Percentiles rank a stretch among this genome's conserved stretches.
These are phyloP conservation scores for Chloromyia formosa DNA, from an alignment of 2,888 invertebrate species.

Conservation along the genomic window DNA sequence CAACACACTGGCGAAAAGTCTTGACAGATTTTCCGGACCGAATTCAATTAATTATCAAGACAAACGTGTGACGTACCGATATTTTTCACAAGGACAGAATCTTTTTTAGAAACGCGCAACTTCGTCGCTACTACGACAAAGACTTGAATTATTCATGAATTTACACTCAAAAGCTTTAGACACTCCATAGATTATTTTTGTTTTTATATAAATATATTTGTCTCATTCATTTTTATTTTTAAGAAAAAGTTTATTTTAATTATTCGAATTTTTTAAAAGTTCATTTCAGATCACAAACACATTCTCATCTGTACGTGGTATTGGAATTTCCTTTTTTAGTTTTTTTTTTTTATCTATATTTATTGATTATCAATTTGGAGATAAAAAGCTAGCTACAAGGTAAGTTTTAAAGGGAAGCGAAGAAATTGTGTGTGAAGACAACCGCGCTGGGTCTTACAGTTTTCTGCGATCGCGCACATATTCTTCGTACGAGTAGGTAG, in stretches of 20 bases:
- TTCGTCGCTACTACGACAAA: constrained; percentile 9
- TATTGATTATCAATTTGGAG: constrained; percentile 3
- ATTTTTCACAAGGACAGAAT: constrained; percentile 8
- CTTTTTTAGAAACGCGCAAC: constrained; percentile 14
- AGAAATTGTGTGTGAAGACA: constrained; percentile 29
- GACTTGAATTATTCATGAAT: constrained; percentile 27
- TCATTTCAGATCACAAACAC: constrained; percentile 27
- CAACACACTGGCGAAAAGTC: constrained; percentile 15
- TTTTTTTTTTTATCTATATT: background rate
- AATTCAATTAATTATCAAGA: background rate
- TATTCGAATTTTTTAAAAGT: background rate
- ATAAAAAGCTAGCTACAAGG: constrained; percentile 13
- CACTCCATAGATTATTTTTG: constrained; percentile 24
- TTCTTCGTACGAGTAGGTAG: background rate
- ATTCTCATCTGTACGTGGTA: background rate
- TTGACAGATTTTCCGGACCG: constrained; percentile 22
- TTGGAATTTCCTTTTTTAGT: background rate
- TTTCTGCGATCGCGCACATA: constrained; percentile 38
- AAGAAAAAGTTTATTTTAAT: constrained; percentile 6
- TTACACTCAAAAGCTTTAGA: constrained; percentile 8
- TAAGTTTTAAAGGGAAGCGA: constrained; percentile 14
- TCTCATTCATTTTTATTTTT: constrained; percentile 7
- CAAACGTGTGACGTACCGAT: constrained; percentile 3
- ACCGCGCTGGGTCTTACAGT: constrained; percentile 37
- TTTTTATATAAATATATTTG: constrained; percentile 5